A percentile compares a stretch with the other conserved stretches of the same genome.
Evolutionary conservation across 2,888 invertebrate species (phyloP).

Genomic region (Zygogramma bicolorata): DNA sequence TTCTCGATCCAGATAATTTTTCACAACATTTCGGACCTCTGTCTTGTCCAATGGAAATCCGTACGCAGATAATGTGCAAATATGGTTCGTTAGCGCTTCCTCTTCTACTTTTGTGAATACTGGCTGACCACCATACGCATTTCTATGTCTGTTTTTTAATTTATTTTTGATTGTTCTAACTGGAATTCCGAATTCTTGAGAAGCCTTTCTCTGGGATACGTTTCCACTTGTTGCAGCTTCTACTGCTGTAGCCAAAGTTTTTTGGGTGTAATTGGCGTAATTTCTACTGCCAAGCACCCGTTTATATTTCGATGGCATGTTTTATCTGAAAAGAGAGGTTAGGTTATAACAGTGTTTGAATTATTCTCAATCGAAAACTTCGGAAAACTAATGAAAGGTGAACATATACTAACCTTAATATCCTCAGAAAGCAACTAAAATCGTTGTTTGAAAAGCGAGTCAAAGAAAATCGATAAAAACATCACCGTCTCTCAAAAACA

Average conservation of each 20-base stretch:
- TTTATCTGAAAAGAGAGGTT: background rate
- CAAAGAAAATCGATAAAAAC: background rate
- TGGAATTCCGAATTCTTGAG: slow-evolving; percentile 4
- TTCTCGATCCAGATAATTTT: slow-evolving; percentile 33
- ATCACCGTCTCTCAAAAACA: background rate
- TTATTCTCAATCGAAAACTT: background rate
- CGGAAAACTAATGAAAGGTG: background rate
- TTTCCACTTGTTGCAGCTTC: background rate
- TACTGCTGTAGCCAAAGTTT: background rate
- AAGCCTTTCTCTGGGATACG: slow-evolving; percentile 1
- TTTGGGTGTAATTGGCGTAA: background rate
- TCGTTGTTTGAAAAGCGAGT: background rate
- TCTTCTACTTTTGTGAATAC: background rate
- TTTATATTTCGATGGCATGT: background rate
- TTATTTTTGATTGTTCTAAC: slow-evolving; percentile 1
- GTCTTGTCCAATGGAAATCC: slow-evolving; percentile 41
- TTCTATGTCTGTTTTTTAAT: background rate
- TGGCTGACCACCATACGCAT: slow-evolving; percentile 1
- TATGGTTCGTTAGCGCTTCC: background rate
- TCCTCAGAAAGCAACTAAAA: background rate
- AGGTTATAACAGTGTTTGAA: background rate
- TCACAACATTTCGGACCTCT: slow-evolving; percentile 52
- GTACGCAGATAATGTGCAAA: slow-evolving; percentile 16
- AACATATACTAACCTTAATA: background rate
- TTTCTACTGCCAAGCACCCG: slow-evolving; percentile 1